These are phyloP conservation scores for Solen grandis DNA, from an alignment of 1,140 invertebrate species.

Conservation along the genomic window DNA sequence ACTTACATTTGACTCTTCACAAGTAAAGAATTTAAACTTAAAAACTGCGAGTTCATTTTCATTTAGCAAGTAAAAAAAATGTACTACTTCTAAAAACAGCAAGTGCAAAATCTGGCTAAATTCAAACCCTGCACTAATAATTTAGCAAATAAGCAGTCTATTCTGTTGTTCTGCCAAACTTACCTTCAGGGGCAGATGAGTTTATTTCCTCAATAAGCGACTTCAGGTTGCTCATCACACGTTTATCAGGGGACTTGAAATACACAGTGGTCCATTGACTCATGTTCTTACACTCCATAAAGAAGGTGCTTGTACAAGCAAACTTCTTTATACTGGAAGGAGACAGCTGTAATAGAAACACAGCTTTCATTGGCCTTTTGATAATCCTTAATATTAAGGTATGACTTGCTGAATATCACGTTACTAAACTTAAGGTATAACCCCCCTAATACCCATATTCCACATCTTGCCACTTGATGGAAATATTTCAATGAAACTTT, in stretches of 20 bases:
- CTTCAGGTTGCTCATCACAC: neutral
- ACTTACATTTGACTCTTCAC: no score
- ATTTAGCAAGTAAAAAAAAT: no score
- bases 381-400: neutral
- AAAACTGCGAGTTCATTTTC: no score
- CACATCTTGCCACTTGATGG: no score
- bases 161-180: neutral
- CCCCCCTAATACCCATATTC: no score
- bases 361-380: neutral
- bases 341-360: slow-evolving; percentile 4
- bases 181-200: neutral
- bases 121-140: neutral
- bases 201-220: neutral
- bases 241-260: neutral
- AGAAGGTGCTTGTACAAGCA: slow-evolving; percentile 12
- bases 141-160: neutral
- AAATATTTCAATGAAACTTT: no score
- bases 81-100: no score
- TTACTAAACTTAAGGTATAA: no score
- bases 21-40: no score
- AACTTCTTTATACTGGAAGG: neutral
- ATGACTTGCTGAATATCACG: neutral
- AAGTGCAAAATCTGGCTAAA: no score
- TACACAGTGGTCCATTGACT: neutral
- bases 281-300: neutral